phyloP scores from a whole-genome alignment of 2,113 vertebrate species.

The Rhineura floridana region DNA sequence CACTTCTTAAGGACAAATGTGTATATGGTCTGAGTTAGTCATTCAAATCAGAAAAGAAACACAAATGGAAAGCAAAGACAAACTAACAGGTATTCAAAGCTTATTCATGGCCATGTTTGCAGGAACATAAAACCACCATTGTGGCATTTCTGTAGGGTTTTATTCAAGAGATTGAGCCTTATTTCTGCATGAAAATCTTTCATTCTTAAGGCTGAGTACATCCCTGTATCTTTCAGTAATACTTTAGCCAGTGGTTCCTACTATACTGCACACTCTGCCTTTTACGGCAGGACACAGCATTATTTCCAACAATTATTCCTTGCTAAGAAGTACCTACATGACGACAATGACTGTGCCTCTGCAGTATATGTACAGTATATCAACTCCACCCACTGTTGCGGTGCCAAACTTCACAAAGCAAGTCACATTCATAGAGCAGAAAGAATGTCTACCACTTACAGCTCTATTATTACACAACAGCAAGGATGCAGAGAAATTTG shows the following conservation, averaged over 20 bases:
- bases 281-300: conserved; percentile 36
- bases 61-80: neutral
- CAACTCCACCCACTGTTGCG: conserved; percentile 27
- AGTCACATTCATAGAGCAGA: neutral
- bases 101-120: too few relatives aligned
- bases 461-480: neutral
- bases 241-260: neutral
- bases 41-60: neutral
- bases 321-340: conserved; percentile 7
- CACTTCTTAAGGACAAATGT: neutral
- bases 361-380: neutral
- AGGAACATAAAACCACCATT: neutral
- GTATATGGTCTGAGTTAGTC: neutral
- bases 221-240: rapidly evolving
- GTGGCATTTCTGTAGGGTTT: too few relatives aligned
- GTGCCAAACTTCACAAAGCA: neutral
- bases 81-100: neutral
- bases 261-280: neutral
- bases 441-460: neutral
- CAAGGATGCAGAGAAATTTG: conserved; percentile 18
- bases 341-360: conserved; percentile 5
- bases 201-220: neutral
- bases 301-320: conserved; percentile 38
- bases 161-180: neutral
- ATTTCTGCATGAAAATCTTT: neutral